Evolutionary conservation across 35 echinoderm and acorn worm genomes (phyloP).

Genomic region (Apostichopus parvimensis): DNA sequence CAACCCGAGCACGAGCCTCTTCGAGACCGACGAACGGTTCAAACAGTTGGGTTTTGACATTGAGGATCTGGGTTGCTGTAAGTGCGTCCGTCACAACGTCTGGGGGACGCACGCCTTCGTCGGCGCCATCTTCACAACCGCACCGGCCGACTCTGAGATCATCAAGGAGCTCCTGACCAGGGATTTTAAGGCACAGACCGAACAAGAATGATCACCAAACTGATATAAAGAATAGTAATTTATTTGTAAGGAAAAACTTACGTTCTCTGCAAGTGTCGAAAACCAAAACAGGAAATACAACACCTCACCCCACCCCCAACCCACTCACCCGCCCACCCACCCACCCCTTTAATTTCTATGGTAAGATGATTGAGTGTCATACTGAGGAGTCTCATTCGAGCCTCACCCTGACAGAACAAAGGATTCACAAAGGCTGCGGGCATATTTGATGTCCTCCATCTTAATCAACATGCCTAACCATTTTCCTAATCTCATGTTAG

Average conservation of each 20-base stretch:
- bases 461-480: too few species aligned
- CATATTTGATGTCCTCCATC: too few species aligned
- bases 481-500: too few species aligned
- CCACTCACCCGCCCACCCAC: too few species aligned
- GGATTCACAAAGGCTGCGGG: too few species aligned
- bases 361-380: too few species aligned
- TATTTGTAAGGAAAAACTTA: not conserved
- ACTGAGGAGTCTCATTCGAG: too few species aligned
- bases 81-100: constrained; percentile 79
- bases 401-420: too few species aligned
- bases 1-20: constrained; percentile 83
- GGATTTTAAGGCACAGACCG: not conserved
- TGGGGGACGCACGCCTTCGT: constrained; percentile 96
- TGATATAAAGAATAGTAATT: not conserved
- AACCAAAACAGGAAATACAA: too few species aligned
- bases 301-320: too few species aligned
- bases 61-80: constrained; percentile 95
- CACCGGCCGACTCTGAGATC: constrained; percentile 64
- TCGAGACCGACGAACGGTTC: constrained; percentile 94
- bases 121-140: constrained; percentile 88
- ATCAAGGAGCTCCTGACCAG: constrained; percentile 54
- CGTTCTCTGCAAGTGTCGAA: too few species aligned
- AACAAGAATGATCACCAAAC: not conserved
- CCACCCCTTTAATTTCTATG: too few species aligned
- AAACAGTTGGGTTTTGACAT: constrained; percentile 92